Conservation (phyloP, 2,888 invertebrate species). For the Aleiodes leptofemur region DNA sequence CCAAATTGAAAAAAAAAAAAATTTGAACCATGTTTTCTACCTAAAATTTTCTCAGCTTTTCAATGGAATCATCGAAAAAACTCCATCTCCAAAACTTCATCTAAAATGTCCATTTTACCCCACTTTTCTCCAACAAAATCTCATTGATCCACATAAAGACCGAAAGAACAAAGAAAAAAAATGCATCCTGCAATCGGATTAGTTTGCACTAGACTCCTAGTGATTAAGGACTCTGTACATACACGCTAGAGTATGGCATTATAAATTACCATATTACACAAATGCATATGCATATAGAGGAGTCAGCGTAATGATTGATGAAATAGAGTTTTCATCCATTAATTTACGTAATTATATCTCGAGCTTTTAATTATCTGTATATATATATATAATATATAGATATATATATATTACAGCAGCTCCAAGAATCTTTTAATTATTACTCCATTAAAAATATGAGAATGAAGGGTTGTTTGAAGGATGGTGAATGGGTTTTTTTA, state of each 20-base stretch:
- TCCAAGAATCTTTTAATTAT: constrained; percentile 9
- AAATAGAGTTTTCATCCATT: constrained; percentile 9
- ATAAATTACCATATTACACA: constrained; percentile 39
- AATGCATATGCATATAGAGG: constrained; percentile 31
- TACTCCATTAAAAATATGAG: neutral
- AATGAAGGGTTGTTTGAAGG: constrained; percentile 6
- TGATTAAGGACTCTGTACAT: constrained; percentile 25
- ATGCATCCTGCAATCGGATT: constrained; percentile 2
- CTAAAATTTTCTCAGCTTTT: no score
- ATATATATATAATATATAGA: no score
- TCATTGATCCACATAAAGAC: no score
- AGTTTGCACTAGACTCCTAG: constrained; percentile 22
- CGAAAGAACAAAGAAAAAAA: no score
- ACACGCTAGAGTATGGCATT: constrained; percentile 14
- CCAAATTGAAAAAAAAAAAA: no score
- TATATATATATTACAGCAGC: neutral
- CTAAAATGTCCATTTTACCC: no score
- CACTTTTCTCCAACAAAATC: no score
- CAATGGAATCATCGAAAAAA: no score
- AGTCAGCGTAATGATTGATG: constrained; percentile 27
- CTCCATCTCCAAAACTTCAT: no score
- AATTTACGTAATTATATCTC: constrained; percentile 24
- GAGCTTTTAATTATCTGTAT: constrained; percentile 11
- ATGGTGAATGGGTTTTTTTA: neutral
- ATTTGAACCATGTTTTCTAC: no score